Conservation (phyloP, 2,113 vertebrate species). For the Zootoca vivipara region DNA sequence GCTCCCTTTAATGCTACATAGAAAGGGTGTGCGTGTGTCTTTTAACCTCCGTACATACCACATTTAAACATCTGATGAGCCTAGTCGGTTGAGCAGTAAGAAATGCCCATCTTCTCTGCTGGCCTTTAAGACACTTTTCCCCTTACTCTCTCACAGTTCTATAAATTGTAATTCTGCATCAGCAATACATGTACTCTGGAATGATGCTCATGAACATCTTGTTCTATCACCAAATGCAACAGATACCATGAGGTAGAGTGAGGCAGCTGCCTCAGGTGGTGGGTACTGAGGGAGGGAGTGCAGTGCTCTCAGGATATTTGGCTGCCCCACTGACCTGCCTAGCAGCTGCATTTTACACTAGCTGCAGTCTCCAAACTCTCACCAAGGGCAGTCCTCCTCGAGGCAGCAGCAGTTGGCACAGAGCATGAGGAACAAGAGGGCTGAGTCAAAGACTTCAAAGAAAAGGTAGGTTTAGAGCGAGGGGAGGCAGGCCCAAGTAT, state of each 20-base stretch:
- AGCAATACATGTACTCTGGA: rapidly evolving
- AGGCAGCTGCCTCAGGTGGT: too few species aligned
- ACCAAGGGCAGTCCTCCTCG: too few species aligned
- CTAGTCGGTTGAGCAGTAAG: constrained; percentile 30
- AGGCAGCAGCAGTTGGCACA: too few species aligned
- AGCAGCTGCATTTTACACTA: too few species aligned
- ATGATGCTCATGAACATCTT: rapidly evolving
- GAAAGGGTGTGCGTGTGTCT: neutral
- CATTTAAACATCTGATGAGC: constrained; percentile 57
- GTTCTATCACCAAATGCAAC: neutral
- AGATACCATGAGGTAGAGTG: neutral
- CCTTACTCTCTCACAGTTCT: neutral
- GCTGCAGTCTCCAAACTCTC: too few species aligned
- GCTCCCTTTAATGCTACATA: neutral
- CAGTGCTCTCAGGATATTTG: too few species aligned
- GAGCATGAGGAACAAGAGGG: too few species aligned
- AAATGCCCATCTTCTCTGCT: constrained; percentile 38
- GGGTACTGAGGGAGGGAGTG: neutral
- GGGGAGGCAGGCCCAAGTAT: too few species aligned
- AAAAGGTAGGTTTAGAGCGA: too few species aligned
- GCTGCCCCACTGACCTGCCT: too few species aligned
- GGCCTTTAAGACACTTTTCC: neutral
- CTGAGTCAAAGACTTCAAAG: too few species aligned
- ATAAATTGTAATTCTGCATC: neutral
- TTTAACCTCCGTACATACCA: constrained; percentile 45